Conservation (phyloP, 2,888 invertebrate genomes). For the Fissipunctia ypsillon region DNA sequence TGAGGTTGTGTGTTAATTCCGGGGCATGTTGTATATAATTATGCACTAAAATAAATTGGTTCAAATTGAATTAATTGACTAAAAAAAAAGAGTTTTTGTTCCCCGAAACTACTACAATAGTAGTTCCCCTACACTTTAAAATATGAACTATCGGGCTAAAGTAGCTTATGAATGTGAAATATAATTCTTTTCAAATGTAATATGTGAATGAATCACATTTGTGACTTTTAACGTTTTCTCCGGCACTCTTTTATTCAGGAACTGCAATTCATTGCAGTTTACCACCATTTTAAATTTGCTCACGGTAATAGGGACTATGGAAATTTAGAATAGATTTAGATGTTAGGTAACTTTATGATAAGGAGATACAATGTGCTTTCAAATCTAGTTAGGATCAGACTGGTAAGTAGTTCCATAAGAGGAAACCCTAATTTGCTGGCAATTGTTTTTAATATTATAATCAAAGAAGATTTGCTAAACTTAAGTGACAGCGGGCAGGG, state of each 20-base stretch:
- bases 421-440: neutral
- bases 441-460: neutral
- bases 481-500: too few species aligned
- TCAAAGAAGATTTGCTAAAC: too few species aligned
- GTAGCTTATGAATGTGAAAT: constrained; percentile 41
- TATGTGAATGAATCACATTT: constrained; percentile 68
- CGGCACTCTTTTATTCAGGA: constrained; percentile 63
- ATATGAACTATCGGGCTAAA: constrained; percentile 18
- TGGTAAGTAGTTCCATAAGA: too few species aligned
- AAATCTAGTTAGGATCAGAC: neutral
- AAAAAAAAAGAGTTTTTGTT: too few species aligned
- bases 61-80: neutral
- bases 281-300: constrained; percentile 57
- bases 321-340: constrained; percentile 21
- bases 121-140: constrained; percentile 7
- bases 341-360: neutral
- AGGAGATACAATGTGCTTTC: too few species aligned
- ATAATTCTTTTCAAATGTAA: constrained; percentile 51
- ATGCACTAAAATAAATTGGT: too few species aligned
- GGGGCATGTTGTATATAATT: too few species aligned
- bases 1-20: too few species aligned
- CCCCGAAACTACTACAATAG: neutral
- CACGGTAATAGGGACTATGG: constrained; percentile 10
- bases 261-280: constrained; percentile 55
- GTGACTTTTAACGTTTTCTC: constrained; percentile 65